These are phyloP conservation scores for Drosophila planitibia DNA, from an alignment of 2,888 invertebrate species.

Conservation along the genomic window DNA sequence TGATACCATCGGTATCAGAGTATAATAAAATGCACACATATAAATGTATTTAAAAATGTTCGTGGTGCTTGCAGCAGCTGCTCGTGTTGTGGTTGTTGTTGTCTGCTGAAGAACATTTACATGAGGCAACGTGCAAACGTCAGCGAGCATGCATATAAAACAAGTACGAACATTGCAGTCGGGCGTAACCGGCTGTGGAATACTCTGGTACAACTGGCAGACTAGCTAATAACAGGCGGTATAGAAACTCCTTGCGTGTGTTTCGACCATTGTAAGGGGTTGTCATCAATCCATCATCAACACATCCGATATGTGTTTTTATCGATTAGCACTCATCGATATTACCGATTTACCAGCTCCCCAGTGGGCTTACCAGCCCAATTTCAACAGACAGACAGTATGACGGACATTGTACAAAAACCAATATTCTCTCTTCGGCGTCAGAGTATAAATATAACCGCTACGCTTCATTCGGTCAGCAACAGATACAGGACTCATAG, in stretches of 20 bases:
- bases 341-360: not conserved
- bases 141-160: slow-evolving; percentile 38
- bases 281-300: not conserved
- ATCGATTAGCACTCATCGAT: not conserved
- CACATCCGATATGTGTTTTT: not conserved
- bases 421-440: not conserved
- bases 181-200: not conserved
- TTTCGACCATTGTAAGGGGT: not conserved
- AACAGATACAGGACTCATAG: slow-evolving; percentile 46
- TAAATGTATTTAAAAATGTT: slow-evolving; percentile 3
- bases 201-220: not conserved
- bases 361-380: not conserved
- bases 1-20: not conserved
- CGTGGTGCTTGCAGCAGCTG: slow-evolving; percentile 41
- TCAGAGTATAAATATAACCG: slow-evolving; percentile 36
- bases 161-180: not conserved
- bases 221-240: not conserved
- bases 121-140: slow-evolving; percentile 21
- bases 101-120: slow-evolving; percentile 36
- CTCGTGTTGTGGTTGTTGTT: slow-evolving; percentile 16
- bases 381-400: not conserved
- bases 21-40: not conserved
- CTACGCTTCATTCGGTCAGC: slow-evolving; percentile 60
- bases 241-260: not conserved
- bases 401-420: not conserved